Percentiles rank a stretch among this genome's conserved stretches.
These are phyloP conservation scores for Zele albiditarsus DNA, from an alignment of 2,888 invertebrate genomes.

Conservation along the genomic window DNA sequence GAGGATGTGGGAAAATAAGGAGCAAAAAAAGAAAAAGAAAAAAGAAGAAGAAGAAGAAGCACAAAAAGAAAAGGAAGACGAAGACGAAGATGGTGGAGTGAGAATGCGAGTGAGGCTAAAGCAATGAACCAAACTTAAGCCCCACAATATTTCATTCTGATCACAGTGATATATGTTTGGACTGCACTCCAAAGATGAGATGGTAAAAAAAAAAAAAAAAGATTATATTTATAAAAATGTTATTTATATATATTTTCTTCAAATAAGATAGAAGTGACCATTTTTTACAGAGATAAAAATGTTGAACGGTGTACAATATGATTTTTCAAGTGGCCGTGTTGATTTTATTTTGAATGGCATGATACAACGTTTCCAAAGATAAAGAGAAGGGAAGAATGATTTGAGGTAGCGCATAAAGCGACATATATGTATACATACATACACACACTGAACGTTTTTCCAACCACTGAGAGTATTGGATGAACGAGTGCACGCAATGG, in stretches of 20 bases:
- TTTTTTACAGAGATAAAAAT: conserved; percentile 11
- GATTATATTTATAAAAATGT: neutral
- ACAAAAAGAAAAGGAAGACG: neutral
- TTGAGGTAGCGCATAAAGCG: no score
- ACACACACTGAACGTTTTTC: neutral
- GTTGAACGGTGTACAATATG: neutral
- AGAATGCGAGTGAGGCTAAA: neutral
- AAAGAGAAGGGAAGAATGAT: neutral
- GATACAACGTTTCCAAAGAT: neutral
- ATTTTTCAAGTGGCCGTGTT: neutral
- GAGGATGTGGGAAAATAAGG: neutral
- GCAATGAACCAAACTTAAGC: conserved; percentile 12
- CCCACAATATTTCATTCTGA: conserved; percentile 12
- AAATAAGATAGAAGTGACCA: neutral
- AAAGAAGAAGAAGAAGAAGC: neutral
- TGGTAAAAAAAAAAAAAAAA: neutral
- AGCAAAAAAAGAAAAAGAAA: neutral
- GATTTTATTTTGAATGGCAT: neutral
- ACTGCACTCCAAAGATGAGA: neutral
- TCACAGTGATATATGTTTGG: conserved; percentile 20
- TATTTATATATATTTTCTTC: neutral
- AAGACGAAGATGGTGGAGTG: neutral
- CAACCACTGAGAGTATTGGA: neutral
- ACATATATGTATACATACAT: no score
- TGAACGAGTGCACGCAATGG: neutral